These are phyloP conservation scores for Ammodytes marinus DNA, from an alignment of 2,113 vertebrate genomes.

Conservation along the genomic window DNA sequence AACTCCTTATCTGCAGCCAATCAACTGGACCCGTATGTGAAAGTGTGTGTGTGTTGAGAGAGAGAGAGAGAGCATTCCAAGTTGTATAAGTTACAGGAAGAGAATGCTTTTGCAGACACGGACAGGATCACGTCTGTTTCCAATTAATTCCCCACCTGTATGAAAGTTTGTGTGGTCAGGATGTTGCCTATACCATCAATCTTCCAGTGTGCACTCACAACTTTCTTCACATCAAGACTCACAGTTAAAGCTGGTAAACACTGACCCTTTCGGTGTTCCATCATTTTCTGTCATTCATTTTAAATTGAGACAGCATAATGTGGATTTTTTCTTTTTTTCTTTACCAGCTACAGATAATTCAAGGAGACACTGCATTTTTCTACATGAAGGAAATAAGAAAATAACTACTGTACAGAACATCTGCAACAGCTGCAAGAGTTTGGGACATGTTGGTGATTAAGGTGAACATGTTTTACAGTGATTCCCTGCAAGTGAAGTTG, in stretches of 20 bases:
- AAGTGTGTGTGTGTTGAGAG: slow-evolving; percentile 22
- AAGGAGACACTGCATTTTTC: background rate
- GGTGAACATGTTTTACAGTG: background rate
- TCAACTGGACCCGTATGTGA: slow-evolving; percentile 20
- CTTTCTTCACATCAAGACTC: background rate
- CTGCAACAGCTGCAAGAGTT: slow-evolving; percentile 17
- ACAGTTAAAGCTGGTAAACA: background rate
- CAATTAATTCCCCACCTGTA: slow-evolving; percentile 54
- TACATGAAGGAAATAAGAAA: background rate
- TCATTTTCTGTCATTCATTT: background rate
- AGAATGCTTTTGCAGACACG: slow-evolving; percentile 46
- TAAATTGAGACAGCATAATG: background rate
- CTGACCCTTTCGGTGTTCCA: background rate
- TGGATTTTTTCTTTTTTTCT: background rate
- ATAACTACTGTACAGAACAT: slow-evolving; percentile 9
- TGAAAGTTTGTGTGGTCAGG: slow-evolving; percentile 33
- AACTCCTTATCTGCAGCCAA: slow-evolving; percentile 41
- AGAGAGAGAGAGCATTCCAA: slow-evolving; percentile 9
- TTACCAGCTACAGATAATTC: background rate
- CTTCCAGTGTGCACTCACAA: background rate
- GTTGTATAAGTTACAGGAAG: slow-evolving; percentile 1
- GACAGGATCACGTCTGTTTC: slow-evolving; percentile 48
- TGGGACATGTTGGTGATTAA: background rate
- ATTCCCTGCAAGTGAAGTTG: background rate
- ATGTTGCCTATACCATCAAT: background rate